Conservation (phyloP, 2,797 vertebrate genomes). For the Coendou prehensilis region DNA sequence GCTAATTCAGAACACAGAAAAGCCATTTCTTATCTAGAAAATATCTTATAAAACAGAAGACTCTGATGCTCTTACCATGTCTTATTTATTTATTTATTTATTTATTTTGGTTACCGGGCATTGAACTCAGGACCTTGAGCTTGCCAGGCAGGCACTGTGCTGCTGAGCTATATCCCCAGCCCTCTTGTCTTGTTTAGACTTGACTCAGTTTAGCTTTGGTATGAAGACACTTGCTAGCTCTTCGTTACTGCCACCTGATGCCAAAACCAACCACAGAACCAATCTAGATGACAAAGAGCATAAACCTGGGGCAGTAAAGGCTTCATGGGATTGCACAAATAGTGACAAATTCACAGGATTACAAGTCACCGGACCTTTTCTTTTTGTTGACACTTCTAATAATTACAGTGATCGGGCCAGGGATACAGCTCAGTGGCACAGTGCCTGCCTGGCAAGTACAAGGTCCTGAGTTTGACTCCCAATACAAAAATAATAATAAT, state of each 20-base stretch:
- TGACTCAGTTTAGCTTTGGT: background rate
- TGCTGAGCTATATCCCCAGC: no score
- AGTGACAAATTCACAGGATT: background rate
- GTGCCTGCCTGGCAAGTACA: no score
- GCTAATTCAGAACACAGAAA: background rate
- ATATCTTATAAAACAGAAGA: background rate
- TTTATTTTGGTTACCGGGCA: no score
- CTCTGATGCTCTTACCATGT: no score
- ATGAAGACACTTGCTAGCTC: background rate
- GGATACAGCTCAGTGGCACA: no score
- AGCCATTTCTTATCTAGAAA: background rate
- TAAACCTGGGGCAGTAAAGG: background rate
- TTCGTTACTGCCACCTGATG: background rate
- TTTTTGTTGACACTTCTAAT: background rate
- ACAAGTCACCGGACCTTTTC: background rate
- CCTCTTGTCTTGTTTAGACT: background rate
- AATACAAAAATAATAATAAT: no score
- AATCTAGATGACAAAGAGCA: background rate
- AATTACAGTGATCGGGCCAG: background rate
- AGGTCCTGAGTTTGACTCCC: no score
- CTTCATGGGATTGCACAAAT: background rate
- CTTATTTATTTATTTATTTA: no score
- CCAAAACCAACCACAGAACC: background rate
- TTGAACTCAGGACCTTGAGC: no score
- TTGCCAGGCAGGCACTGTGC: no score